Evolutionary conservation across 2,113 vertebrate genomes (phyloP).

Genomic region (Podocnemis expansa): DNA sequence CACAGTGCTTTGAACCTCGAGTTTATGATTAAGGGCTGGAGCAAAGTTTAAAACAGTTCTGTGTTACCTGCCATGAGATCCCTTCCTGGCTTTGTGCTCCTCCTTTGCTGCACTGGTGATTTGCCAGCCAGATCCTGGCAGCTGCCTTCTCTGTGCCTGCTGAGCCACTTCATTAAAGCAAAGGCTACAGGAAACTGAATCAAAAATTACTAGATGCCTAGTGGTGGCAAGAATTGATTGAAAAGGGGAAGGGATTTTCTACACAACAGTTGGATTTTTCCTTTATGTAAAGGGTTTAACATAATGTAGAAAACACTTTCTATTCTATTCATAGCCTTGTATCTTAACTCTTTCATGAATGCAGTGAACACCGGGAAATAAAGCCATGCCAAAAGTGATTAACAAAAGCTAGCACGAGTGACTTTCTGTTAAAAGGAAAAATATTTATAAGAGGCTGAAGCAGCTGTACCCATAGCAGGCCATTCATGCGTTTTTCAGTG

Average conservation of each 20-base stretch:
- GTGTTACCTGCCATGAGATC: not conserved
- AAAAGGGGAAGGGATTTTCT: conserved; percentile 86
- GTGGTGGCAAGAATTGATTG: conserved; percentile 87
- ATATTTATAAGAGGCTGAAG: not conserved
- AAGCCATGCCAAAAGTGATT: not conserved
- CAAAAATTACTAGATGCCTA: conserved; percentile 84
- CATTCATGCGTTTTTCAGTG: not conserved
- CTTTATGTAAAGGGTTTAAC: conserved; percentile 83
- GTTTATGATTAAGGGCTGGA: conserved; percentile 82
- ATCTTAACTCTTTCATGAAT: conserved; percentile 67
- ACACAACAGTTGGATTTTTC: conserved; percentile 85
- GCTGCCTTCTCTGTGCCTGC: conserved; percentile 75
- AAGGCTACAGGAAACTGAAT: conserved; percentile 78
- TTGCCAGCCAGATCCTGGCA: conserved; percentile 39
- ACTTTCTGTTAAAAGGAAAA: conserved; percentile 20
- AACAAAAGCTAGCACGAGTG: not conserved
- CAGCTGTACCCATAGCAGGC: conserved; percentile 22
- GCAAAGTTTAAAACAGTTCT: conserved; percentile 67
- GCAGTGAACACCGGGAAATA: conserved; percentile 5
- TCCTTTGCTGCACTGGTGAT: not conserved
- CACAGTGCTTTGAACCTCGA: conserved; percentile 77
- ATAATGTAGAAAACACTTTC: conserved; percentile 76
- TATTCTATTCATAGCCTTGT: conserved; percentile 26
- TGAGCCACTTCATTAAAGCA: conserved; percentile 88
- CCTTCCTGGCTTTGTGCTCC: not conserved